phyloP scores from a whole-genome alignment of 2,113 vertebrate genomes.

The Megaceryle torquata region DNA sequence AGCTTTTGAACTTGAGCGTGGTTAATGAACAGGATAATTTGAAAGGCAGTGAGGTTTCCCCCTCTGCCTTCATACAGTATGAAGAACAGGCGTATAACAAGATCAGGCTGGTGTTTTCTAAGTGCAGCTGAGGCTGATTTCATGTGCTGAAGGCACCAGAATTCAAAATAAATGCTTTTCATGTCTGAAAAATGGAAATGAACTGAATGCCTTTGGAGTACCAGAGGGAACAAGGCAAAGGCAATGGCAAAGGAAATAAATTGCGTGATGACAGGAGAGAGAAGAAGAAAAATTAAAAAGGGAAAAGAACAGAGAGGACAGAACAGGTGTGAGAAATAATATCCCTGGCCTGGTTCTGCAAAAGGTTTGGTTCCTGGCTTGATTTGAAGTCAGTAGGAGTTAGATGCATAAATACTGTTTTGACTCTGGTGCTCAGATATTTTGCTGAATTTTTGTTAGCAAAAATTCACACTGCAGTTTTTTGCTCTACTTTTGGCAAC shows the following conservation, averaged over 20 bases:
- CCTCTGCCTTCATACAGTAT: not conserved
- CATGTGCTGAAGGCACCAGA: conserved; percentile 15
- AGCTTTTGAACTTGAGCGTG: not conserved
- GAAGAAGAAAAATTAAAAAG: not conserved
- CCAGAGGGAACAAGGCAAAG: not conserved
- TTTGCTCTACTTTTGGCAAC: not conserved
- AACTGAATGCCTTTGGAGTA: not conserved
- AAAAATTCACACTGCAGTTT: not conserved
- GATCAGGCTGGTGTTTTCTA: not conserved
- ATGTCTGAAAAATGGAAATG: conserved; percentile 15
- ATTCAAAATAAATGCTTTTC: conserved; percentile 37
- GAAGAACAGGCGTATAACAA: not conserved
- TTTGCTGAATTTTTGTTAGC: not conserved
- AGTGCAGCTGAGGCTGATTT: conserved; percentile 9
- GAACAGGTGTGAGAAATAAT: not conserved
- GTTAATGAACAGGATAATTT: not conserved
- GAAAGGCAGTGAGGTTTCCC: not conserved
- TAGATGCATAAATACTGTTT: not conserved
- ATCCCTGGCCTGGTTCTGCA: not conserved
- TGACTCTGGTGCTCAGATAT: not conserved
- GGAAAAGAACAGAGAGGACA: not conserved
- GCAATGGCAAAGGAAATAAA: not conserved
- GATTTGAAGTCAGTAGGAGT: not conserved
- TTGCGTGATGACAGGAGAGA: not conserved
- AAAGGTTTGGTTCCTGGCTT: not conserved